phyloP scores from a whole-genome alignment of 2,888 invertebrate genomes.

The Arctia plantaginis region DNA sequence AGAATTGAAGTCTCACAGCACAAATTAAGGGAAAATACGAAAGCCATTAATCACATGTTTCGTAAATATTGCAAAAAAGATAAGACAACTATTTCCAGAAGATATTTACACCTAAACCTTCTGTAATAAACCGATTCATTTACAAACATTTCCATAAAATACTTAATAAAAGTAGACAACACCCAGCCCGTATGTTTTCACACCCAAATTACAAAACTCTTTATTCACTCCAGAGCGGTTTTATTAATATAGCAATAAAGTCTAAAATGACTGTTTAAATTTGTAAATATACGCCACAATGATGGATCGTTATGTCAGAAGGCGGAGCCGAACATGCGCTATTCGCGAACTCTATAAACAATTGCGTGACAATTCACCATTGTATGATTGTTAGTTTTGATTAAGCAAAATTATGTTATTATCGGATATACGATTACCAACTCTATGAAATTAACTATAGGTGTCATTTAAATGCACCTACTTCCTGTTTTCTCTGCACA shows the following conservation, averaged over 20 bases:
- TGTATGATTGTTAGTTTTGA: constrained; percentile 56
- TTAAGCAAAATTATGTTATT: constrained; percentile 40
- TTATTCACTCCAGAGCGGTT: not conserved
- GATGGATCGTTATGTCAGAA: constrained; percentile 68
- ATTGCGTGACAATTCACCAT: constrained; percentile 58
- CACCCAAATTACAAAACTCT: constrained; percentile 22
- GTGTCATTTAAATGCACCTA: no score
- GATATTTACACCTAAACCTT: not conserved
- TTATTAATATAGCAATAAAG: constrained; percentile 20
- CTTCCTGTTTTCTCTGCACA: no score
- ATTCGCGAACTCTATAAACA: constrained; percentile 59
- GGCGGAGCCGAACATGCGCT: constrained; percentile 66
- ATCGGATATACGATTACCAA: constrained; percentile 5
- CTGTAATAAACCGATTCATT: constrained; percentile 20
- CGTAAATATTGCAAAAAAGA: not conserved
- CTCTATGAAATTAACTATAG: not conserved
- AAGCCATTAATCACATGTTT: not conserved
- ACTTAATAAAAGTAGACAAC: constrained; percentile 32
- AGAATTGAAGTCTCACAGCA: no score
- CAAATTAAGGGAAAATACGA: no score
- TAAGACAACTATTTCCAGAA: not conserved
- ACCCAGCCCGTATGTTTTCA: constrained; percentile 26
- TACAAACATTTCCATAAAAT: constrained; percentile 31
- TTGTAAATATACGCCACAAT: constrained; percentile 62
- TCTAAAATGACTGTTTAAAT: constrained; percentile 27